Evolutionary conservation across 2,113 vertebrate genomes (phyloP).

Genomic region (Hassar affinis): DNA sequence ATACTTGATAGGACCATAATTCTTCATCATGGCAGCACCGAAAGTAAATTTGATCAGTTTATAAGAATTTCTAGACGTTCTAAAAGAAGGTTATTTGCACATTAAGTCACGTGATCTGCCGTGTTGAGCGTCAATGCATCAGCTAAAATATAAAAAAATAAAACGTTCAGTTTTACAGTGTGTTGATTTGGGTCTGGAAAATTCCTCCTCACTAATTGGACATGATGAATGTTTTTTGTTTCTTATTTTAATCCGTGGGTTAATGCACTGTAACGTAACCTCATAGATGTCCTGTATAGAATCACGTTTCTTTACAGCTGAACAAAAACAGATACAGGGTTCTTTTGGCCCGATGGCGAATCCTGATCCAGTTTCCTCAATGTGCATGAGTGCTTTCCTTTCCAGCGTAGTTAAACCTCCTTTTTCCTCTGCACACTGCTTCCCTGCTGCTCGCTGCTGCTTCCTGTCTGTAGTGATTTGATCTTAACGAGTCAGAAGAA

Average conservation of each 20-base stretch:
- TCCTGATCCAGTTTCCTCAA: not conserved
- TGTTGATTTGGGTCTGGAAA: no score
- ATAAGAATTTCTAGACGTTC: no score
- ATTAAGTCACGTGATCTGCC: no score
- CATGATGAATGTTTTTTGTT: not conserved
- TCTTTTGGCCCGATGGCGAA: conserved; percentile 8
- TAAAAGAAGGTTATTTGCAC: no score
- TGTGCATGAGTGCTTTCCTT: conserved; percentile 9
- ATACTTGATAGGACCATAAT: no score
- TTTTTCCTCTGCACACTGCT: conserved; percentile 27
- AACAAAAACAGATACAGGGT: not conserved
- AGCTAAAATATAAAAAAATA: no score
- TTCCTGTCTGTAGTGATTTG: conserved; percentile 19
- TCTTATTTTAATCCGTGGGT: not conserved
- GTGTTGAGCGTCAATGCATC: no score
- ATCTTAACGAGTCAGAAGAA: conserved; percentile 7
- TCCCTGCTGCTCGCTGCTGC: conserved; percentile 20
- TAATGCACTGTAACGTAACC: not conserved
- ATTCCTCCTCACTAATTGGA: not conserved
- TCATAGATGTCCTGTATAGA: not conserved
- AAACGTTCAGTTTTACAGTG: no score
- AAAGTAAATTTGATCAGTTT: no score
- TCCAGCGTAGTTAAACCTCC: not conserved
- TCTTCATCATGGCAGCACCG: no score
- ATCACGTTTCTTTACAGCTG: not conserved